A percentile compares a stretch with the other conserved stretches of the same genome.
Conservation (phyloP, 2,888 invertebrate species). For the Andrena chrysosceles region DNA sequence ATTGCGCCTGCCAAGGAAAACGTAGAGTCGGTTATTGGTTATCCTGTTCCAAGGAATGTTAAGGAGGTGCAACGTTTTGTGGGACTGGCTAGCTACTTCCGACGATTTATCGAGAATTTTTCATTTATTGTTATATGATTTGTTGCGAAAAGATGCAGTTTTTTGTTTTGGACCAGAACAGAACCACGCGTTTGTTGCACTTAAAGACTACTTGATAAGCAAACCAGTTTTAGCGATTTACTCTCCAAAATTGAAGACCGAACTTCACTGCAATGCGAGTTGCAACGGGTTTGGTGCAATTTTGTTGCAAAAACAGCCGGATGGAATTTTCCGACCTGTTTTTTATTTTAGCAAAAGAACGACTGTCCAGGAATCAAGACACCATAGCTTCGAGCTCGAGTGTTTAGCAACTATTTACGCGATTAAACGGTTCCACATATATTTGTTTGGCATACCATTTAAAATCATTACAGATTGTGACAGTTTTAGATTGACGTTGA, state of each 20-base stretch:
- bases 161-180: constrained; percentile 47
- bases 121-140: constrained; percentile 49
- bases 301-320: too few species aligned
- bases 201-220: constrained; percentile 60
- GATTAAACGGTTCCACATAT: constrained; percentile 72
- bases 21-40: neutral
- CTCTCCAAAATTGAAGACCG: constrained; percentile 71
- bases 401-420: constrained; percentile 36
- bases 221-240: constrained; percentile 76
- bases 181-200: constrained; percentile 58
- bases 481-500: constrained; percentile 62
- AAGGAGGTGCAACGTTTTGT: constrained; percentile 59
- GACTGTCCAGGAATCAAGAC: neutral
- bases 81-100: constrained; percentile 62
- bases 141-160: constrained; percentile 28
- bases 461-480: constrained; percentile 76
- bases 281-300: too few species aligned
- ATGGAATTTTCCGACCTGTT: neutral
- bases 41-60: constrained; percentile 25
- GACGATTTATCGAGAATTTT: constrained; percentile 60
- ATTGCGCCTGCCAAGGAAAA: neutral
- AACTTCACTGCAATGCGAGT: constrained; percentile 72
- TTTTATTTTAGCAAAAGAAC: constrained; percentile 49
- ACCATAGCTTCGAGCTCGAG: constrained; percentile 12
- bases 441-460: constrained; percentile 70